Percentiles rank a stretch among this genome's conserved stretches.
phyloP scores from a whole-genome alignment of 1,140 invertebrate genomes.

The Stegodyphus dumicola region DNA sequence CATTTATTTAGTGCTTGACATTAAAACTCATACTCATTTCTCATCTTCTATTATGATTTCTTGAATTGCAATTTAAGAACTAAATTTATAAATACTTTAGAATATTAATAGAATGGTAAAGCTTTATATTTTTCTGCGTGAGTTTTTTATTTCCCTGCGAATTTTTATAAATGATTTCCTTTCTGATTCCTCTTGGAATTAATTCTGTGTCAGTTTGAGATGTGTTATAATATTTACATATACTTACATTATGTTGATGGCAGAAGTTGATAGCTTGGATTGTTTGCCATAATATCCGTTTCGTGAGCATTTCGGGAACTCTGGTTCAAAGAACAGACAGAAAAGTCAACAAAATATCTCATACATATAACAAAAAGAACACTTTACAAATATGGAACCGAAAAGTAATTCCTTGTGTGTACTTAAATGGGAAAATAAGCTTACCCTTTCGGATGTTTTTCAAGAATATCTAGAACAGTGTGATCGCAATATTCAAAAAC shows the following conservation, averaged over 20 bases:
- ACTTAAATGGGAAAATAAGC: constrained; percentile 24
- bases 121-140: too few species aligned
- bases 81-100: too few species aligned
- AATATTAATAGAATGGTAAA: too few species aligned
- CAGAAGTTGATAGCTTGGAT: constrained; percentile 95
- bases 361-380: background rate
- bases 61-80: too few species aligned
- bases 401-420: background rate
- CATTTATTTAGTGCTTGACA: too few species aligned
- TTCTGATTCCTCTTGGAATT: too few species aligned
- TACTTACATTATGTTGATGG: constrained; percentile 83
- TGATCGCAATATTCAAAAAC: constrained; percentile 99
- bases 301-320: constrained; percentile 88
- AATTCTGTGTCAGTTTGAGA: too few species aligned
- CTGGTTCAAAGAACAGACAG: constrained; percentile 67
- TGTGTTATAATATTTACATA: background rate
- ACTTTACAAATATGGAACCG: background rate
- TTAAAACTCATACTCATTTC: too few species aligned
- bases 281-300: constrained; percentile 95
- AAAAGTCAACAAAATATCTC: background rate
- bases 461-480: constrained; percentile 95
- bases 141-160: too few species aligned
- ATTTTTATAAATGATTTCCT: too few species aligned
- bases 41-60: too few species aligned
- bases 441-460: constrained; percentile 84